A percentile compares a stretch with the other conserved stretches of the same genome.
Evolutionary conservation across 2,797 vertebrate species (phyloP).

Genomic region (Cyclopterus lumpus): DNA sequence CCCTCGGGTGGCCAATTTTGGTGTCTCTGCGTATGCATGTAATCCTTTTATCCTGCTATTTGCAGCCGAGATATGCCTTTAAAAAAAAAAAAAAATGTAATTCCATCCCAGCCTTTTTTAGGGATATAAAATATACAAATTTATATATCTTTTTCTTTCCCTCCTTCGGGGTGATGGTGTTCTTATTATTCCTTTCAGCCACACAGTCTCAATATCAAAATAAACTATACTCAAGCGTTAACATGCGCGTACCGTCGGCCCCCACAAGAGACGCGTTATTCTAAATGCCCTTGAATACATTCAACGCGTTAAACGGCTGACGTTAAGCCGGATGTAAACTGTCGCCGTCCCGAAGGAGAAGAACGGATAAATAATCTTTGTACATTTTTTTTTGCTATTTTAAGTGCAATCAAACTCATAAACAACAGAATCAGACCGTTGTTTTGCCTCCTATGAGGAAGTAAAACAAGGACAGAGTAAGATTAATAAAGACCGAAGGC

Average conservation of each 20-base stretch:
- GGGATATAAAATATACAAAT: conserved; percentile 23
- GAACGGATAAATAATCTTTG: background rate
- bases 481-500: background rate
- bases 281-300: conserved; percentile 18
- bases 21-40: conserved; percentile 2
- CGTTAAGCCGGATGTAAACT: conserved; percentile 4
- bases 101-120: conserved; percentile 3
- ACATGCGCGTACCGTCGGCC: background rate
- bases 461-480: background rate
- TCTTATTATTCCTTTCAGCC: conserved; percentile 23
- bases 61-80: conserved; percentile 13
- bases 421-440: background rate
- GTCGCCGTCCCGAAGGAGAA: background rate
- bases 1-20: conserved; percentile 21
- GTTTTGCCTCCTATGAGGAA: background rate
- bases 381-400: background rate
- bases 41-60: conserved; percentile 51
- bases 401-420: background rate
- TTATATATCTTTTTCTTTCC: background rate
- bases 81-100: conserved; percentile 29
- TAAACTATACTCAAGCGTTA: conserved; percentile 1
- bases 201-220: conserved; percentile 22
- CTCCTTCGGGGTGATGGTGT: conserved; percentile 1
- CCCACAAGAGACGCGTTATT: background rate
- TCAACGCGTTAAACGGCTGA: conserved; percentile 6